Conservation (phyloP, 1,140 invertebrate genomes). For the Rhyzopertha dominica region DNA sequence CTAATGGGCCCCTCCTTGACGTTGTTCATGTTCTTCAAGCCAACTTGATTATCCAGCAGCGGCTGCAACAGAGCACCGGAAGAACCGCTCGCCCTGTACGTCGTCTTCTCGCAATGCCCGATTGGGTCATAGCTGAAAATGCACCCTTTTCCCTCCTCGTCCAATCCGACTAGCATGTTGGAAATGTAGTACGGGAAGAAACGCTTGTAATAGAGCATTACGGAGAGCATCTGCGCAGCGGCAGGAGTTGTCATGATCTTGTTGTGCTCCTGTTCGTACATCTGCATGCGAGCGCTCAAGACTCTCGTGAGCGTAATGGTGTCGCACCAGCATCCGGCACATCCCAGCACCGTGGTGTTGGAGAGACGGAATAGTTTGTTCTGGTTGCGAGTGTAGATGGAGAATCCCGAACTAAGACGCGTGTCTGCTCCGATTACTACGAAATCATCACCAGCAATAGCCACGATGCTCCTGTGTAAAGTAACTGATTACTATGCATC, state of each 20-base stretch:
- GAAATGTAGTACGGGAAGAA: slow-evolving; percentile 99
- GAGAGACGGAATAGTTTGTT: slow-evolving; percentile 80
- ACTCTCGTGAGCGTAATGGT: slow-evolving; percentile 87
- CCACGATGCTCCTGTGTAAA: slow-evolving; percentile 70
- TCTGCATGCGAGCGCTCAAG: slow-evolving; percentile 82
- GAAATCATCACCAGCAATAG: slow-evolving; percentile 75
- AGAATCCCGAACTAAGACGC: slow-evolving; percentile 85
- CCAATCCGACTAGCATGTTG: slow-evolving; percentile 88
- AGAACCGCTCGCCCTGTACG: slow-evolving; percentile 80
- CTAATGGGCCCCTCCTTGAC: slow-evolving; percentile 61
- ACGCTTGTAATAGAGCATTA: slow-evolving; percentile 91
- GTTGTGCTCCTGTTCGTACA: slow-evolving; percentile 94
- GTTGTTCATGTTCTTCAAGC: slow-evolving; percentile 76
- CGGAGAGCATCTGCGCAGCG: slow-evolving; percentile 91
- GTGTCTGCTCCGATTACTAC: slow-evolving; percentile 78
- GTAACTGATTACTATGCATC: slow-evolving; percentile 15
- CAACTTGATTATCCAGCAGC: slow-evolving; percentile 86
- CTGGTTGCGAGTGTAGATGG: slow-evolving; percentile 83
- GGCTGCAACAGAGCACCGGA: slow-evolving; percentile 76
- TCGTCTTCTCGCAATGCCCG: slow-evolving; percentile 81
- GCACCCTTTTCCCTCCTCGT: slow-evolving; percentile 83
- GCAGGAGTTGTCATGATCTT: slow-evolving; percentile 90
- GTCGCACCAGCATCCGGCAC: slow-evolving; percentile 96
- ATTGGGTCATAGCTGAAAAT: slow-evolving; percentile 97
- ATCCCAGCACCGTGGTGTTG: slow-evolving; percentile 77